These are phyloP conservation scores for Oreochromis niloticus DNA, from an alignment of 2,113 vertebrate species.

Conservation along the genomic window DNA sequence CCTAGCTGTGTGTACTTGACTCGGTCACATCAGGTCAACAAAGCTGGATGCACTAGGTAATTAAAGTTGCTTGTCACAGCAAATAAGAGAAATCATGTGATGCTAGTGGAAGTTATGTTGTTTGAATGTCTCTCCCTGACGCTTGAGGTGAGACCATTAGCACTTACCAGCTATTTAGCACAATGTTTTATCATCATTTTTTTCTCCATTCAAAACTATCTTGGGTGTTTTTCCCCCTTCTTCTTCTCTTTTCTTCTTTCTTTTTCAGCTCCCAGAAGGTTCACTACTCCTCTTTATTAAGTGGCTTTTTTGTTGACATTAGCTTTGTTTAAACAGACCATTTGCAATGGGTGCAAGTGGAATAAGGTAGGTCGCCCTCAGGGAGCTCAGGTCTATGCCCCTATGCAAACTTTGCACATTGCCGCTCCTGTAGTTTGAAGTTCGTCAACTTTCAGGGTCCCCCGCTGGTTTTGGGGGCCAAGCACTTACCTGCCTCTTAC, in stretches of 20 bases:
- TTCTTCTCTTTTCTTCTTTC: background rate
- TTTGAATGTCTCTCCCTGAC: background rate
- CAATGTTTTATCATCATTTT: background rate
- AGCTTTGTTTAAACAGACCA: background rate
- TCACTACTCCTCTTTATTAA: background rate
- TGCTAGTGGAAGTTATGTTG: background rate
- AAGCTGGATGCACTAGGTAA: background rate
- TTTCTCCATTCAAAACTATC: background rate
- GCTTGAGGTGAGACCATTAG: background rate
- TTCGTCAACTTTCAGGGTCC: background rate
- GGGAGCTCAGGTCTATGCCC: background rate
- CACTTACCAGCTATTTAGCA: background rate
- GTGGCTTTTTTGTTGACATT: background rate
- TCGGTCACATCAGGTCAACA: background rate
- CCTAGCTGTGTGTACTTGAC: background rate
- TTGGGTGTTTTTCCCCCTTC: background rate
- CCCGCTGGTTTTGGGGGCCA: background rate
- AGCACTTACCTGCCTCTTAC: background rate
- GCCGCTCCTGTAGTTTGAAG: background rate
- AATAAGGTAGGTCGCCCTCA: background rate
- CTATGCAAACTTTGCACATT: background rate
- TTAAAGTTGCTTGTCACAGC: background rate
- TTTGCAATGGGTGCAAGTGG: background rate
- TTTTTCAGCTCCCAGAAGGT: background rate
- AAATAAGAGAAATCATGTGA: background rate